A percentile compares a stretch with the other conserved stretches of the same genome.
phyloP scores from a whole-genome alignment of 2,797 vertebrate species.

The Pseudomugil tenellus region DNA sequence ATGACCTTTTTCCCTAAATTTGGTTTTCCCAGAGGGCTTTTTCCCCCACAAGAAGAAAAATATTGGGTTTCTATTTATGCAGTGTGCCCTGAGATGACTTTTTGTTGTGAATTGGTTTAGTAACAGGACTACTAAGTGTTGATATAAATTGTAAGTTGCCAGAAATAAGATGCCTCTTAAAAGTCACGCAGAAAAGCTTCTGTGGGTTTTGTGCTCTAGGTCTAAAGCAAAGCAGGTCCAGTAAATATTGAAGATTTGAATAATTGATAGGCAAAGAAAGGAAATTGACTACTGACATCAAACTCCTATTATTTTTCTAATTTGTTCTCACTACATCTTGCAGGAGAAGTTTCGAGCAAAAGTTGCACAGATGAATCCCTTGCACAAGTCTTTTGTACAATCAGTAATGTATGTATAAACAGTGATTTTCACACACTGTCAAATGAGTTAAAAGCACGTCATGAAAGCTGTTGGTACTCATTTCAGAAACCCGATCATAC shows the following conservation, averaged over 20 bases:
- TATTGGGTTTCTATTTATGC: no score
- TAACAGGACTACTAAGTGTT: no score
- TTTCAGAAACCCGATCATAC: background rate
- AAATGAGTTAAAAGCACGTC: background rate
- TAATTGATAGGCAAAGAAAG: background rate
- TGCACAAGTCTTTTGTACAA: background rate
- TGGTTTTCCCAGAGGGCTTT: background rate
- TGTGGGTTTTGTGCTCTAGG: background rate
- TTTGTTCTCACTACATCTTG: no score
- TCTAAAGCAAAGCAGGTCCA: background rate
- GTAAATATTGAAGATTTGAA: background rate
- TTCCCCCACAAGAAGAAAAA: background rate
- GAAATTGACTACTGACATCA: background rate
- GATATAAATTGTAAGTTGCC: no score
- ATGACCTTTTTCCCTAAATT: background rate
- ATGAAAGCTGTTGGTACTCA: background rate
- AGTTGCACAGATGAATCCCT: background rate
- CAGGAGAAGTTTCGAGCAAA: no score
- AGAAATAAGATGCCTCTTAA: no score
- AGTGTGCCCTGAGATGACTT: no score
- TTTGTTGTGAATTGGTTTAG: no score
- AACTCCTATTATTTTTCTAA: no score
- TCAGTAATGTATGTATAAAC: background rate
- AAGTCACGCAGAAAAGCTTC: no score
- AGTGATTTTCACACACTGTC: background rate